phyloP scores from a whole-genome alignment of 2,888 invertebrate species.

The Incurvaria masculella region DNA sequence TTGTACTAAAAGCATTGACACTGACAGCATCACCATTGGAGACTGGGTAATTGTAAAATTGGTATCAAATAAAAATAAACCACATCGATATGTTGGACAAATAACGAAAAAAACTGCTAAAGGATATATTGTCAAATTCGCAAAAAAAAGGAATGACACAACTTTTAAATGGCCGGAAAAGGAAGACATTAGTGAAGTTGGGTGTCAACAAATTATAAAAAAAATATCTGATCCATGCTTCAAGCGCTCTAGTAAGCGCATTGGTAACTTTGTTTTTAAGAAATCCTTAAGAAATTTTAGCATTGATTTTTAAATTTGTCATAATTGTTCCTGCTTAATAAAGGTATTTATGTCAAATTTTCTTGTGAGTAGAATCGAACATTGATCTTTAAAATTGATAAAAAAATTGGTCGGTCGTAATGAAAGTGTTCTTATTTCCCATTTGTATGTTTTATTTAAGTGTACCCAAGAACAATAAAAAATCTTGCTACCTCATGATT shows the following conservation, averaged over 20 bases:
- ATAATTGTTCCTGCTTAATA: background rate
- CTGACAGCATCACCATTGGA: background rate
- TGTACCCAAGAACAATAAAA: too few species aligned
- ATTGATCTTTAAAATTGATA: too few species aligned
- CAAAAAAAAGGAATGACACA: background rate
- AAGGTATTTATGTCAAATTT: too few species aligned
- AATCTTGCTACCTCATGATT: too few species aligned
- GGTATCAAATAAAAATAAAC: background rate
- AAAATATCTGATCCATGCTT: background rate
- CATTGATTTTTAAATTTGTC: background rate
- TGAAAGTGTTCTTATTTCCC: too few species aligned
- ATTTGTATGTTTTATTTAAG: too few species aligned
- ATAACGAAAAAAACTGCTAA: background rate
- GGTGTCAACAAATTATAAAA: background rate
- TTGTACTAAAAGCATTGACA: background rate
- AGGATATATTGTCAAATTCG: background rate
- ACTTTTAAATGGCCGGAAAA: background rate
- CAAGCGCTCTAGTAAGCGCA: background rate
- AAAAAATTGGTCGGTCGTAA: too few species aligned
- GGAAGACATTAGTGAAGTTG: background rate
- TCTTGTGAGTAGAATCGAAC: too few species aligned
- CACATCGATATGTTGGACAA: background rate
- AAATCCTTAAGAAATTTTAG: background rate
- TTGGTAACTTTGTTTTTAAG: background rate
- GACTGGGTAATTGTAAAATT: background rate